A percentile compares a stretch with the other conserved stretches of the same genome.
Conservation (phyloP, 2,888 invertebrate genomes). For the Chrysodeixis includens region DNA sequence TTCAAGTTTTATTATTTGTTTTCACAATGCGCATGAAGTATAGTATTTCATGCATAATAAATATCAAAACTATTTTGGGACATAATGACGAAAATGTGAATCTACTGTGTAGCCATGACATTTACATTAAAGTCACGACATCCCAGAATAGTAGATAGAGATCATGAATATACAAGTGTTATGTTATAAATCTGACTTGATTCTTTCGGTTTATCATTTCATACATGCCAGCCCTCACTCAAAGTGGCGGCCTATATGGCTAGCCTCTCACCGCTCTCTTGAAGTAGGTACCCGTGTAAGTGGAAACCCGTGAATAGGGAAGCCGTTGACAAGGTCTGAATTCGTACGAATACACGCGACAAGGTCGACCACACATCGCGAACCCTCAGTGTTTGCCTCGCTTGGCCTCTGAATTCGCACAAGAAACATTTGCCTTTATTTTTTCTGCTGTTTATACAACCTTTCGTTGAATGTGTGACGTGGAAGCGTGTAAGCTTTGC, state of each 20-base stretch:
- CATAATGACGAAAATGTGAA: not conserved
- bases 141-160: not conserved
- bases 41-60: not conserved
- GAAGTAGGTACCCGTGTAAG: not conserved
- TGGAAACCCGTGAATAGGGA: slow-evolving; percentile 30
- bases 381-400: slow-evolving; percentile 39
- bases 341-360: slow-evolving; percentile 24
- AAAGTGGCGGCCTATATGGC: slow-evolving; percentile 5
- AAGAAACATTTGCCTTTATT: slow-evolving; percentile 22
- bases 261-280: slow-evolving; percentile 12
- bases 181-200: not conserved
- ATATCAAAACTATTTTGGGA: not conserved
- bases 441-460: not conserved
- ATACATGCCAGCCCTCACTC: not conserved
- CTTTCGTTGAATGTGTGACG: slow-evolving; percentile 6
- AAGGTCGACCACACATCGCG: slow-evolving; percentile 35
- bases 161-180: not conserved
- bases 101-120: not conserved
- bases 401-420: slow-evolving; percentile 30
- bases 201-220: not conserved
- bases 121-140: not conserved
- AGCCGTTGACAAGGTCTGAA: slow-evolving; percentile 35
- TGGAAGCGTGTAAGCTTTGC: not conserved
- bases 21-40: not conserved
- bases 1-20: not conserved